Evolutionary conservation across 2,797 vertebrate species (phyloP).

Genomic region (Rachycentron canadum): DNA sequence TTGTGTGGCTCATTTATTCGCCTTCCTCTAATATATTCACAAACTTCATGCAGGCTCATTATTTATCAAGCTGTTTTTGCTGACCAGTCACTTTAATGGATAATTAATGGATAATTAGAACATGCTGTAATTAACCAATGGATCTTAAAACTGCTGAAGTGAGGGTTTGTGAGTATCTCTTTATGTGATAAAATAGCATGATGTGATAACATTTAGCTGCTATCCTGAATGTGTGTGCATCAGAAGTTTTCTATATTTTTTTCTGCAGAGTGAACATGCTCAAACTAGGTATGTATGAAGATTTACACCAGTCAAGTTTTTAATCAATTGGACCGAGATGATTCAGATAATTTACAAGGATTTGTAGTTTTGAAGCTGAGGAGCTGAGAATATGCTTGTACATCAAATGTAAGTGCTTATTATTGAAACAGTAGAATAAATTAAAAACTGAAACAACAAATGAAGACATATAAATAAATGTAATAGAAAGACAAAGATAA

Average conservation of each 20-base stretch:
- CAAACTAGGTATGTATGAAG: background rate
- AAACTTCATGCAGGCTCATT: conserved; percentile 61
- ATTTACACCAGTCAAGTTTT: background rate
- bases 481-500: too few relatives aligned
- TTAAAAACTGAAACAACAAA: too few relatives aligned
- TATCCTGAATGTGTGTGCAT: conserved; percentile 3
- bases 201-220: too few relatives aligned
- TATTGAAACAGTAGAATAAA: too few relatives aligned
- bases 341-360: background rate
- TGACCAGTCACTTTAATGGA: conserved; percentile 71
- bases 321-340: background rate
- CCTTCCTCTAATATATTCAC: conserved; percentile 66
- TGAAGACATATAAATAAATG: too few relatives aligned
- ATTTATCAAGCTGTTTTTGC: conserved; percentile 73
- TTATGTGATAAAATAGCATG: conserved; percentile 28
- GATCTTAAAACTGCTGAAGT: conserved; percentile 70
- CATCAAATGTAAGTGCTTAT: too few relatives aligned
- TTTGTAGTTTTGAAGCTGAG: background rate
- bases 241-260: conserved; percentile 1
- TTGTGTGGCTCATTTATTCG: conserved; percentile 55
- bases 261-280: conserved; percentile 18
- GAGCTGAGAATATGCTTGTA: background rate
- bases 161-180: conserved; percentile 31
- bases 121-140: conserved; percentile 60
- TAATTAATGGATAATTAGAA: conserved; percentile 76